A percentile compares a stretch with the other conserved stretches of the same genome.
phyloP scores from a whole-genome alignment of 2,888 invertebrate species.

The Serrognathus titanus region DNA sequence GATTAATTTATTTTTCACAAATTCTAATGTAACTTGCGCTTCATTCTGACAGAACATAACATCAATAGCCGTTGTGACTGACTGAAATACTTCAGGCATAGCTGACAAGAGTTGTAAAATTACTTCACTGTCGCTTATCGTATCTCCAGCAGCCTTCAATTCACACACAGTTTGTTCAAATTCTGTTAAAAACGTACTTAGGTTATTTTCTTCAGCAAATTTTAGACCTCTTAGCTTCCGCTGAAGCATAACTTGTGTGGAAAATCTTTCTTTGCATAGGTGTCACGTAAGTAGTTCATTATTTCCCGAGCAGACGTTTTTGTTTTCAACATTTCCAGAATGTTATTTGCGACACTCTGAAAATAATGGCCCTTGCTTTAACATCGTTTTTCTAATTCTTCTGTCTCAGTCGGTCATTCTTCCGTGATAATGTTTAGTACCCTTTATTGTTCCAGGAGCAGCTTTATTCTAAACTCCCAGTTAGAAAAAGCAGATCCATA shows the following conservation, averaged over 20 bases:
- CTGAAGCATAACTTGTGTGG: slow-evolving; percentile 13
- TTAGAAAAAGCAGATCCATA: slow-evolving; percentile 24
- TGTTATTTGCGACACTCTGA: slow-evolving; percentile 22
- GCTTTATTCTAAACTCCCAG: slow-evolving; percentile 23
- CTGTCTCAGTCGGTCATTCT: not conserved
- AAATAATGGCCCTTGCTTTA: slow-evolving; percentile 22
- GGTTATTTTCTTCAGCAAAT: slow-evolving; percentile 6
- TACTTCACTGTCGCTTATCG: slow-evolving; percentile 12
- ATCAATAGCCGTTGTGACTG: slow-evolving; percentile 17
- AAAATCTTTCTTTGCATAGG: slow-evolving; percentile 9
- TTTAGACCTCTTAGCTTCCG: slow-evolving; percentile 15
- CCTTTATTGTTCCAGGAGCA: slow-evolving; percentile 20
- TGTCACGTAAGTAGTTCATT: slow-evolving; percentile 9
- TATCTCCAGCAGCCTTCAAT: slow-evolving; percentile 12
- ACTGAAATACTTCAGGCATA: slow-evolving; percentile 18
- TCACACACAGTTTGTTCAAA: slow-evolving; percentile 17
- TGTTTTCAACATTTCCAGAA: slow-evolving; percentile 23
- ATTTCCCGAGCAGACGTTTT: slow-evolving; percentile 25
- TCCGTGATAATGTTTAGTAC: slow-evolving; percentile 15
- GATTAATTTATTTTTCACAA: too few species aligned
- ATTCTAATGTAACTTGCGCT: too few species aligned
- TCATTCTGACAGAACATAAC: not conserved
- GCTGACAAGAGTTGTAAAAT: slow-evolving; percentile 17
- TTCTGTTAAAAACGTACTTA: slow-evolving; percentile 16
- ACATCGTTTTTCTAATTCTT: slow-evolving; percentile 20